These are phyloP conservation scores for Microplitis manilae DNA, from an alignment of 2,888 invertebrate genomes.

Conservation along the genomic window DNA sequence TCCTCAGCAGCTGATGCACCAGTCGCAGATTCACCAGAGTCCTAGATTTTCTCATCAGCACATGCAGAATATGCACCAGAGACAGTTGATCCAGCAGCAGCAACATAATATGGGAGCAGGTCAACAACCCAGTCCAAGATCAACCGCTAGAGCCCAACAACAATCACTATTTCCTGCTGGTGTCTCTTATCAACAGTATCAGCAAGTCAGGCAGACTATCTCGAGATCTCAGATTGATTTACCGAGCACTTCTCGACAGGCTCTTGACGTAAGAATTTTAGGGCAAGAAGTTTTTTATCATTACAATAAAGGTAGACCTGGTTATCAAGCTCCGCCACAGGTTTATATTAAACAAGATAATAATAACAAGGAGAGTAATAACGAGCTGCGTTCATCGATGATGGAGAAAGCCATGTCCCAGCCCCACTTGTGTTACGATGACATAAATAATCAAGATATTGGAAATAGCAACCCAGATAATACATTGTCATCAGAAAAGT, in stretches of 20 bases:
- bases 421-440: slow-evolving; percentile 77
- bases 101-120: slow-evolving; percentile 51
- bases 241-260: slow-evolving; percentile 66
- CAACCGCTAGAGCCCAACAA: slow-evolving; percentile 45
- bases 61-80: slow-evolving; percentile 67
- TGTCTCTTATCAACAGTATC: slow-evolving; percentile 65
- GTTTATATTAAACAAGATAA: slow-evolving; percentile 64
- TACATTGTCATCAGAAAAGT: slow-evolving; percentile 59
- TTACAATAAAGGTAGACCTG: slow-evolving; percentile 61
- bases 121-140: slow-evolving; percentile 55
- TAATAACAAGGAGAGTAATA: slow-evolving; percentile 55
- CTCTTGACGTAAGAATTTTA: slow-evolving; percentile 60
- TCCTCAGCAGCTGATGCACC: slow-evolving; percentile 63
- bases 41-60: slow-evolving; percentile 66
- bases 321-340: slow-evolving; percentile 61
- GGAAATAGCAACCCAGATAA: slow-evolving; percentile 55
- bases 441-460: slow-evolving; percentile 56
- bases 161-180: slow-evolving; percentile 59
- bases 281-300: slow-evolving; percentile 67
- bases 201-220: slow-evolving; percentile 63
- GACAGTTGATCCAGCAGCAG: slow-evolving; percentile 68
- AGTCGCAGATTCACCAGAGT: slow-evolving; percentile 65
- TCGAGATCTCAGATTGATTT: slow-evolving; percentile 67
- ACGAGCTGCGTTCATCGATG: slow-evolving; percentile 62
- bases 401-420: slow-evolving; percentile 76